Evolutionary conservation across 2,888 invertebrate genomes (phyloP).

Genomic region (Polietes domitor): DNA sequence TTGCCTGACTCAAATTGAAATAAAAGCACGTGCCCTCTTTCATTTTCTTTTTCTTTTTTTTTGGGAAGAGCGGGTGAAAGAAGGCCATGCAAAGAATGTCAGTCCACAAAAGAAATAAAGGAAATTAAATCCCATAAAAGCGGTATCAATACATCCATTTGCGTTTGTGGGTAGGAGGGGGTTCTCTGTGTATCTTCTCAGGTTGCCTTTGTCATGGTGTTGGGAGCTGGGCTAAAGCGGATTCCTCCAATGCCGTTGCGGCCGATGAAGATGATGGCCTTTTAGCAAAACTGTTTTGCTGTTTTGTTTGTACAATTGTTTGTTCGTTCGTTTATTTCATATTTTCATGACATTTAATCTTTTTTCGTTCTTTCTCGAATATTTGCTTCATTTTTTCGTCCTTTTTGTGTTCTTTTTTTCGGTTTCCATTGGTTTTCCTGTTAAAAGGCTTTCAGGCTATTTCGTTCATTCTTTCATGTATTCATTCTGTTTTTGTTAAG

Average conservation of each 20-base stretch:
- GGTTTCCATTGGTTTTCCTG: neutral
- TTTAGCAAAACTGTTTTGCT: slow-evolving; percentile 22
- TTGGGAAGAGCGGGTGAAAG: too few relatives aligned
- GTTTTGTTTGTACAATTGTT: neutral
- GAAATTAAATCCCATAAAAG: slow-evolving; percentile 8
- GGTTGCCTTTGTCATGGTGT: neutral
- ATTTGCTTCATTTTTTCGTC: neutral
- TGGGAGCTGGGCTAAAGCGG: neutral
- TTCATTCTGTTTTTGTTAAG: neutral
- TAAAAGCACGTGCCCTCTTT: too few relatives aligned
- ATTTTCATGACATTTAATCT: slow-evolving; percentile 27
- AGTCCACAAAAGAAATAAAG: neutral
- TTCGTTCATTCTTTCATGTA: neutral
- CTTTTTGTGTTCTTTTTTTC: neutral
- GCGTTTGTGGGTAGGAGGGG: neutral
- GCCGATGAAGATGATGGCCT: slow-evolving; percentile 5
- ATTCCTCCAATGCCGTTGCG: neutral
- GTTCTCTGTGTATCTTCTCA: neutral
- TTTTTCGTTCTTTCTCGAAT: slow-evolving; percentile 1
- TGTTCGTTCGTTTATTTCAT: slow-evolving; percentile 30
- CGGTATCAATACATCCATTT: neutral
- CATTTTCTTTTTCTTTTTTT: too few relatives aligned
- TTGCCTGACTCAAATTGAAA: neutral
- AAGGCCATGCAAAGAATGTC: neutral
- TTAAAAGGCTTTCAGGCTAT: neutral